These are phyloP conservation scores for Baryphthengus martii DNA, from an alignment of 2,113 vertebrate species.

Conservation along the genomic window DNA sequence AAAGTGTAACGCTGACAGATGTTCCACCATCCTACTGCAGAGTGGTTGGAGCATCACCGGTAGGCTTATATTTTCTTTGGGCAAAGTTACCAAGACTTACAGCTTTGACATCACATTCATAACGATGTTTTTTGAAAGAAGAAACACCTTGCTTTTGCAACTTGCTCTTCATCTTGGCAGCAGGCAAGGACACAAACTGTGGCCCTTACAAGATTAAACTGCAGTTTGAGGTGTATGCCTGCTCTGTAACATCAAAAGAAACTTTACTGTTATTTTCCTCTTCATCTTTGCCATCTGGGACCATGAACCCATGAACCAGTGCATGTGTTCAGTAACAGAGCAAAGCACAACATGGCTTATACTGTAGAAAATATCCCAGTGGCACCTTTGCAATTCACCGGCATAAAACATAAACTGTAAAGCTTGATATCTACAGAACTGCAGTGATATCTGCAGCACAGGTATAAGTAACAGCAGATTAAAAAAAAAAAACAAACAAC, in stretches of 20 bases:
- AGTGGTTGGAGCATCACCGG: not conserved
- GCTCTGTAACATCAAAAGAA: not conserved
- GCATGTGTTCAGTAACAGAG: not conserved
- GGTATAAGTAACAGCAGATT: not conserved
- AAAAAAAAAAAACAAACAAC: too few relatives aligned
- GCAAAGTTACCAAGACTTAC: not conserved
- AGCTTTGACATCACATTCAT: not conserved
- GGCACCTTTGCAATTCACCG: not conserved
- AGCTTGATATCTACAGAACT: not conserved
- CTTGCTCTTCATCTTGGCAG: not conserved
- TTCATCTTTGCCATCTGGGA: not conserved
- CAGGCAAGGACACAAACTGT: not conserved
- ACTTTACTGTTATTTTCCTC: not conserved
- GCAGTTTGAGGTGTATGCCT: not conserved
- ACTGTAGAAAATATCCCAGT: not conserved
- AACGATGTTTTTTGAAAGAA: not conserved
- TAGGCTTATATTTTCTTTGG: not conserved
- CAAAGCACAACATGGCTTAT: not conserved
- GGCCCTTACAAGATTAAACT: not conserved
- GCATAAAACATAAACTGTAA: not conserved
- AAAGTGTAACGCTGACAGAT: rapidly evolving
- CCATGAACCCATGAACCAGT: not conserved
- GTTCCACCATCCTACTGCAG: not conserved
- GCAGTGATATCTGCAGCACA: not conserved
- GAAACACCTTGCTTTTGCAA: not conserved